A percentile compares a stretch with the other conserved stretches of the same genome.
Conservation (phyloP, 2,113 vertebrate species). For the Nibea coibor region DNA sequence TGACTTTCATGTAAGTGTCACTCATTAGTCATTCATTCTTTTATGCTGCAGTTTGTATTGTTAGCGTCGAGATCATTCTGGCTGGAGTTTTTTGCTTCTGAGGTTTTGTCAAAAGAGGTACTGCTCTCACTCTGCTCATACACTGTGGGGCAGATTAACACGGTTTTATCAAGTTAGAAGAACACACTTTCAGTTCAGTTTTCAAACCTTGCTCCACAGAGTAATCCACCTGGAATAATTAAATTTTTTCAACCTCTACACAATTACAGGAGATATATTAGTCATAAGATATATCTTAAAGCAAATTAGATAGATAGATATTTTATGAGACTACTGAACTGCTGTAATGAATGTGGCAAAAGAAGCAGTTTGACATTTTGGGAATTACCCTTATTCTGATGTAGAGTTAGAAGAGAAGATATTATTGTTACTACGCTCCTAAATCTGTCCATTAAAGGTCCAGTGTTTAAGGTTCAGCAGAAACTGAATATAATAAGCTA, state of each 20-base stretch:
- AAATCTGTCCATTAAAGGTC: too few species aligned
- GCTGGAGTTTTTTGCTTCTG: neutral
- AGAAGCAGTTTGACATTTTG: too few species aligned
- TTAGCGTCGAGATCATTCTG: neutral
- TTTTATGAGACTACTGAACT: too few species aligned
- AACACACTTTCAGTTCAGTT: neutral
- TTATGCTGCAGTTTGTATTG: slow-evolving; percentile 16
- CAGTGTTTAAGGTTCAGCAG: too few species aligned
- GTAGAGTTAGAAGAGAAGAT: neutral
- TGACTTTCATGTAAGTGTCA: slow-evolving; percentile 90
- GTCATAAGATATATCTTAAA: neutral
- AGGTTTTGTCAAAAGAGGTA: neutral
- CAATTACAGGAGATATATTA: neutral
- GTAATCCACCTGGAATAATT: neutral
- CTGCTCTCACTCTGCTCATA: neutral
- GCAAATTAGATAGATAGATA: too few species aligned
- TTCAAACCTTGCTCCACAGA: neutral
- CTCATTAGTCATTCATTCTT: slow-evolving; percentile 35
- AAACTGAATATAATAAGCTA: too few species aligned
- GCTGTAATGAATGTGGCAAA: too few species aligned
- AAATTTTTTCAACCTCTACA: neutral
- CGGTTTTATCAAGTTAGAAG: neutral
- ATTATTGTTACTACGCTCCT: too few species aligned
- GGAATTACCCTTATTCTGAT: too few species aligned
- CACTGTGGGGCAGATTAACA: neutral